Conservation (phyloP, 2,113 vertebrate genomes). For the Lamprologus lemairii region DNA sequence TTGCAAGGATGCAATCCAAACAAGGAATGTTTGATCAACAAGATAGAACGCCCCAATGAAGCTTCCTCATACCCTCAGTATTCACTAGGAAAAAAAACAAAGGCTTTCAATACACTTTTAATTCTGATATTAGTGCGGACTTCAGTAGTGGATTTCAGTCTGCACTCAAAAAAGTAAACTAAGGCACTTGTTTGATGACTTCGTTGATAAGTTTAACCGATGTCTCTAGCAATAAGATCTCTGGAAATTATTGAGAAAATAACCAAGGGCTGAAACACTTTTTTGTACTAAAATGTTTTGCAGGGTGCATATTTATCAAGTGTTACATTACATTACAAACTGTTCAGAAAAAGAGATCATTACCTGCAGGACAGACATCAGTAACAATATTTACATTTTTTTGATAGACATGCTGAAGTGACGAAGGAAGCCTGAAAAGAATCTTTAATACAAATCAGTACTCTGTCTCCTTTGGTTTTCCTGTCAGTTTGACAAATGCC, state of each 20-base stretch:
- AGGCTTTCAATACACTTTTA: neutral
- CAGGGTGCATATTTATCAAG: neutral
- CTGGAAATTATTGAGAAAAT: neutral
- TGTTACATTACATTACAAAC: neutral
- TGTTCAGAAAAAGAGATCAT: neutral
- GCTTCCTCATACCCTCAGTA: constrained; percentile 2
- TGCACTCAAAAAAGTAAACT: neutral
- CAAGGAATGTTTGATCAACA: neutral
- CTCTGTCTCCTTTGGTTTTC: neutral
- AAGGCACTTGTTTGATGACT: neutral
- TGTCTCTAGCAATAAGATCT: neutral
- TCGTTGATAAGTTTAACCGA: neutral
- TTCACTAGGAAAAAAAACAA: neutral
- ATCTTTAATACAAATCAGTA: neutral
- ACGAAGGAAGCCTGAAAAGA: neutral
- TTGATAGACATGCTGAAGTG: neutral
- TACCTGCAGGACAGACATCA: neutral
- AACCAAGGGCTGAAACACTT: neutral
- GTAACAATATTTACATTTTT: neutral
- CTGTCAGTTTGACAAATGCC: neutral
- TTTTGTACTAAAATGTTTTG: neutral
- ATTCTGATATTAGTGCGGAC: neutral
- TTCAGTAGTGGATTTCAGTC: neutral
- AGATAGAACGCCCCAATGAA: neutral
- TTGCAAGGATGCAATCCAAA: neutral